phyloP scores from a whole-genome alignment of 2,888 invertebrate genomes.

The Aphrophora alni region DNA sequence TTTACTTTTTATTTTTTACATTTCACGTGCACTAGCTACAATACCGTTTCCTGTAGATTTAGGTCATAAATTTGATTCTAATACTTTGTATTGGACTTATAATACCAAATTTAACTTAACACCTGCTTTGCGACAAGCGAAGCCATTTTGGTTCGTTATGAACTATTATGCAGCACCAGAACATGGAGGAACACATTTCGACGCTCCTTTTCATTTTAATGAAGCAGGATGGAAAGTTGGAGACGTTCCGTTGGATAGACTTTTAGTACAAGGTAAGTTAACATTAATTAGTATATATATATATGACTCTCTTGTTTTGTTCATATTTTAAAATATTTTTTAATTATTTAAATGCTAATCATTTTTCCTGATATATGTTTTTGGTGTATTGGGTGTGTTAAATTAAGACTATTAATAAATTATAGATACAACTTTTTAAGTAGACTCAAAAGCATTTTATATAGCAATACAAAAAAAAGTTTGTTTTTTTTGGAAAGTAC shows the following conservation, averaged over 20 bases:
- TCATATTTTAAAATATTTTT: too few relatives aligned
- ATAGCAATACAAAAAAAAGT: too few relatives aligned
- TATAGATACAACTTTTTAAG: too few relatives aligned
- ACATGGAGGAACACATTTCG: slow-evolving; percentile 69
- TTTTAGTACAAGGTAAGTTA: slow-evolving; percentile 43
- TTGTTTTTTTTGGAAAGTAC: too few relatives aligned
- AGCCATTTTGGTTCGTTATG: slow-evolving; percentile 58
- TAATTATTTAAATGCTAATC: too few relatives aligned
- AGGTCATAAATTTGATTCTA: slow-evolving; percentile 40
- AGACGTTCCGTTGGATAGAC: slow-evolving; percentile 58
- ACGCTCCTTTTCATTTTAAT: slow-evolving; percentile 67
- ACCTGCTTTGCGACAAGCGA: background rate
- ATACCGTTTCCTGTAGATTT: slow-evolving; percentile 34
- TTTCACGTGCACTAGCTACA: background rate
- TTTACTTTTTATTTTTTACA: background rate
- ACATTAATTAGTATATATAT: too few relatives aligned
- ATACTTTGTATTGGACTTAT: slow-evolving; percentile 39
- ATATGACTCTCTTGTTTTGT: too few relatives aligned
- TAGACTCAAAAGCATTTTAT: too few relatives aligned
- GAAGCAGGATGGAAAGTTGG: slow-evolving; percentile 59
- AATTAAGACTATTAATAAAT: too few relatives aligned
- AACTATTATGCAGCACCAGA: slow-evolving; percentile 64
- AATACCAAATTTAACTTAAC: slow-evolving; percentile 27
- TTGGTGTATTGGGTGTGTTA: too few relatives aligned
- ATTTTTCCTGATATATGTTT: too few relatives aligned